Conservation (phyloP, 2,888 invertebrate genomes). For the Oscheius sp. region DNA sequence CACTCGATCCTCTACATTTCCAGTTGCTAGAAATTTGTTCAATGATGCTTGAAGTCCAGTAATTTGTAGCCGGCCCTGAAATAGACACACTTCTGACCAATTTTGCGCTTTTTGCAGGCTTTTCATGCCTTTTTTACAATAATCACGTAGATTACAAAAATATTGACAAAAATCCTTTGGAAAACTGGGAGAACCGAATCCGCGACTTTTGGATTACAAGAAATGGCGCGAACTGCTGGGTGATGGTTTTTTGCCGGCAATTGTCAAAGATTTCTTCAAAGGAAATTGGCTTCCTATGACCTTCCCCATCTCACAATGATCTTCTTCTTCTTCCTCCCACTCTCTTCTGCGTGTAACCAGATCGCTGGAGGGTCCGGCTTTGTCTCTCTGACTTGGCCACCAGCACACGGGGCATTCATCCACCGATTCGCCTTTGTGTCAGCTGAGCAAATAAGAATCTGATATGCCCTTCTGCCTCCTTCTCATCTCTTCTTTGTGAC, state of each 20-base stretch:
- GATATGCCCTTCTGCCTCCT: conserved; percentile 20
- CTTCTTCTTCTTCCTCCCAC: not conserved
- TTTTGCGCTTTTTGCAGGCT: no score
- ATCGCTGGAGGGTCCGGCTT: conserved; percentile 13
- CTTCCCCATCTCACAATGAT: not conserved
- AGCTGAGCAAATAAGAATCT: conserved; percentile 35
- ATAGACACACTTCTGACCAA: not conserved
- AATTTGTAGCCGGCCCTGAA: not conserved
- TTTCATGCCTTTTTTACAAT: no score
- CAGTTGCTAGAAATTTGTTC: no score
- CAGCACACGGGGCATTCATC: conserved; percentile 32
- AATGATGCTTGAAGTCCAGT: no score
- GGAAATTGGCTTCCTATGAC: not conserved
- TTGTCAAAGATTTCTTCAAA: no score
- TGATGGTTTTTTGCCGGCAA: no score
- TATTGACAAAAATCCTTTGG: no score
- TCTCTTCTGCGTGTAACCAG: conserved; percentile 14
- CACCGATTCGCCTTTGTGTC: conserved; percentile 36
- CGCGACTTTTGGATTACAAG: no score
- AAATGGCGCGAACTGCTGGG: no score
- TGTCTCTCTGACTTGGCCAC: conserved; percentile 28
- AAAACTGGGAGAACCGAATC: no score
- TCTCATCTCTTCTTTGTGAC: not conserved
- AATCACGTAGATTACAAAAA: no score
- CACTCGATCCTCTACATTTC: no score